Conservation (phyloP, 2,113 vertebrate genomes). For the Xenopus laevis region DNA sequence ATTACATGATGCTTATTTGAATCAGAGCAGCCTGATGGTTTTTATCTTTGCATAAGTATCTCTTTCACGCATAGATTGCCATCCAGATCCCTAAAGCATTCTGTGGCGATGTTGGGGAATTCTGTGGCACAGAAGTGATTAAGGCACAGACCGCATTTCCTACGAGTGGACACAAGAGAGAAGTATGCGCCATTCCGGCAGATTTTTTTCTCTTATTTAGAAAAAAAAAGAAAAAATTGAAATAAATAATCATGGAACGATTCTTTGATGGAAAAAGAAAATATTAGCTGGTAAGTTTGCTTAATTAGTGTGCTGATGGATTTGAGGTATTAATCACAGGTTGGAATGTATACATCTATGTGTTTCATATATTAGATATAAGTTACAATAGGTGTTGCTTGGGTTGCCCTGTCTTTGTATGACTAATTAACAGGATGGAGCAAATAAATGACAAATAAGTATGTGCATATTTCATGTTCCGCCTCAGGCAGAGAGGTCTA, state of each 20-base stretch:
- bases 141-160: not conserved
- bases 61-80: slow-evolving; percentile 50
- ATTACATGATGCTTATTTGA: too few relatives aligned
- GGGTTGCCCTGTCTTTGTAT: not conserved
- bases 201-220: not conserved
- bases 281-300: not conserved
- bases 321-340: slow-evolving; percentile 8
- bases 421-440: not conserved
- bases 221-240: too few relatives aligned
- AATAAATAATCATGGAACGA: not conserved
- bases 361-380: not conserved
- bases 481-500: too few relatives aligned
- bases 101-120: not conserved
- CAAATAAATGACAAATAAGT: not conserved
- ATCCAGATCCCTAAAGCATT: too few relatives aligned
- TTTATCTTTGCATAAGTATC: slow-evolving; percentile 14
- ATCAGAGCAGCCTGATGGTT: too few relatives aligned
- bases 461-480: too few relatives aligned
- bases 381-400: not conserved
- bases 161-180: not conserved
- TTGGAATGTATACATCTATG: not conserved
- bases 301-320: not conserved
- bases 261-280: not conserved
- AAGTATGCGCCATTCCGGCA: not conserved
- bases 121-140: not conserved